These are phyloP conservation scores for Brachyptera putata DNA, from an alignment of 2,888 invertebrate genomes.

Conservation along the genomic window DNA sequence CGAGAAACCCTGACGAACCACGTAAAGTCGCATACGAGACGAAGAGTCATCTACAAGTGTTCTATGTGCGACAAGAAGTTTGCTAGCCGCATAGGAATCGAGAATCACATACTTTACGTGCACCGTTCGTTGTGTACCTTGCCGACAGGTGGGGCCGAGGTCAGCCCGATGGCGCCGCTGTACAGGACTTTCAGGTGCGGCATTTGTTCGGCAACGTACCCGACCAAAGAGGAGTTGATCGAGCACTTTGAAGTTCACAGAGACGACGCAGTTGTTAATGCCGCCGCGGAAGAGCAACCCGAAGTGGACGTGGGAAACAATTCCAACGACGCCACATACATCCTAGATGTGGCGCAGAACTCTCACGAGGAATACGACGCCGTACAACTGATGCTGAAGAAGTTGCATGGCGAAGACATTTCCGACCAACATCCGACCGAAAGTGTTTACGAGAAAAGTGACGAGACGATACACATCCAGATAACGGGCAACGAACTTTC, in stretches of 20 bases:
- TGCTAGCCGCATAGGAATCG: constrained; percentile 21
- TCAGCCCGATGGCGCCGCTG: background rate
- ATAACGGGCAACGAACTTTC: background rate
- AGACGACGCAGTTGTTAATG: too few relatives aligned
- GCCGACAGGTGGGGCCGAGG: too few relatives aligned
- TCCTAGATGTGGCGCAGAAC: too few relatives aligned
- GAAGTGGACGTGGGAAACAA: too few relatives aligned
- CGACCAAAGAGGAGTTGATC: constrained; percentile 10
- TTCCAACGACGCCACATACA: too few relatives aligned
- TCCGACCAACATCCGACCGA: too few relatives aligned
- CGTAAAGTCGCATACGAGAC: constrained; percentile 19
- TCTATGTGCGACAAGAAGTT: constrained; percentile 29
- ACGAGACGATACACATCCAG: too few relatives aligned
- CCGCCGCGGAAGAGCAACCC: too few relatives aligned
- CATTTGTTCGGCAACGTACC: constrained; percentile 24
- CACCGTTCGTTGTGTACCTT: constrained; percentile 23
- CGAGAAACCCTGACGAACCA: constrained; percentile 3
- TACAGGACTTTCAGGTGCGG: constrained; percentile 27
- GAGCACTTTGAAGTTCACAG: constrained; percentile 25
- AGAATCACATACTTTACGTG: constrained; percentile 27
- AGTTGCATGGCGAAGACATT: too few relatives aligned
- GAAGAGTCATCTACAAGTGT: constrained; percentile 29
- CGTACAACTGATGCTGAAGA: too few relatives aligned
- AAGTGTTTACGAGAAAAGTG: background rate
- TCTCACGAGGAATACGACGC: too few relatives aligned